A percentile compares a stretch with the other conserved stretches of the same genome.
Conservation (phyloP, 1,140 invertebrate species). For the Hyposmocoma kahamanoa region DNA sequence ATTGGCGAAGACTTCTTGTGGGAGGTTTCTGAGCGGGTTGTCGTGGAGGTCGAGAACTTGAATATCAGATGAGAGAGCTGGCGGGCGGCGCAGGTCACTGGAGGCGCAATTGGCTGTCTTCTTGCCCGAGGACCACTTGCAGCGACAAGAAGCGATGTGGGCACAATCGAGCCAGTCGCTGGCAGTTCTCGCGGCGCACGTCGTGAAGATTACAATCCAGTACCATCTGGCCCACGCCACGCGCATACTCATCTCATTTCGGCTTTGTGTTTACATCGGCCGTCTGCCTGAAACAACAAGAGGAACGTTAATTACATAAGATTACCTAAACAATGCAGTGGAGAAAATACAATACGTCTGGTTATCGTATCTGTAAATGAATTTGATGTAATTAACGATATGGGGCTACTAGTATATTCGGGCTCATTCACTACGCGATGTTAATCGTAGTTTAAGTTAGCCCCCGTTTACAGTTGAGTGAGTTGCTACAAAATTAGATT, state of each 20-base stretch:
- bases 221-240: constrained; percentile 68
- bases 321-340: constrained; percentile 27
- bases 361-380: constrained; percentile 9
- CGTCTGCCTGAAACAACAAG: constrained; percentile 63
- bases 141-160: constrained; percentile 83
- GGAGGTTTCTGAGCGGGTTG: constrained; percentile 83
- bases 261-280: constrained; percentile 60
- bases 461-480: not conserved
- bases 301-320: constrained; percentile 26
- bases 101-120: constrained; percentile 88
- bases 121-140: constrained; percentile 92
- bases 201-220: constrained; percentile 68
- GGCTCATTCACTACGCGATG: not conserved
- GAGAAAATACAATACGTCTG: constrained; percentile 23
- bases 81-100: constrained; percentile 83
- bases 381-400: not conserved
- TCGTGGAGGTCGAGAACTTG: constrained; percentile 89
- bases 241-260: constrained; percentile 72
- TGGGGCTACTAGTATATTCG: not conserved
- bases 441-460: not conserved
- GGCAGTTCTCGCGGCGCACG: constrained; percentile 62
- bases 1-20: constrained; percentile 86
- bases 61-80: constrained; percentile 85
- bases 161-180: constrained; percentile 87
- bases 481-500: not conserved